A percentile compares a stretch with the other conserved stretches of the same genome.
phyloP scores from a whole-genome alignment of 2,888 invertebrate species.

The Platycnemis pennipes region DNA sequence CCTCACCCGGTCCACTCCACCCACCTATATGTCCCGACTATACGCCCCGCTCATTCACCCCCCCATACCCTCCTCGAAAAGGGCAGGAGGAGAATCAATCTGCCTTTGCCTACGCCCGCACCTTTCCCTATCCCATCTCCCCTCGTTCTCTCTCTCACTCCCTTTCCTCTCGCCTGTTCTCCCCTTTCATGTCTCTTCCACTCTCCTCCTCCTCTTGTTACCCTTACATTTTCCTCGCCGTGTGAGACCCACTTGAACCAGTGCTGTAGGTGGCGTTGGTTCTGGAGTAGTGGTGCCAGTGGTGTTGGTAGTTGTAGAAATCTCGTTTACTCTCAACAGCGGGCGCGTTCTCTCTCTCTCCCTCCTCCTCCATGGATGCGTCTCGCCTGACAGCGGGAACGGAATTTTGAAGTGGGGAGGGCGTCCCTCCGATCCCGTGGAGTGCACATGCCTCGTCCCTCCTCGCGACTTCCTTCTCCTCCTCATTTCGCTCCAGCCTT shows the following conservation, averaged over 20 bases:
- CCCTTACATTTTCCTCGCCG: neutral
- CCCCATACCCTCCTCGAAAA: neutral
- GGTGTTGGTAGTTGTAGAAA: slow-evolving; percentile 5
- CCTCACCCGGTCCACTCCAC: slow-evolving; percentile 73
- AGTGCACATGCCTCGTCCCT: neutral
- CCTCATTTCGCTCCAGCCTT: neutral
- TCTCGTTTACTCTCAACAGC: slow-evolving; percentile 31
- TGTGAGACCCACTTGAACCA: neutral
- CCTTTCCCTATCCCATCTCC: neutral
- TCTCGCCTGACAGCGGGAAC: slow-evolving; percentile 42
- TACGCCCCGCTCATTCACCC: slow-evolving; percentile 74
- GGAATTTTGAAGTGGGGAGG: slow-evolving; percentile 40
- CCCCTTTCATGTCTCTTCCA: too few relatives aligned
- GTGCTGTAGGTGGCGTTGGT: neutral
- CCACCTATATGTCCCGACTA: slow-evolving; percentile 73
- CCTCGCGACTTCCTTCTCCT: neutral
- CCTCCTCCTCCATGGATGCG: slow-evolving; percentile 16
- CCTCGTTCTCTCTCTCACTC: too few relatives aligned
- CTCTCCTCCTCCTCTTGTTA: neutral
- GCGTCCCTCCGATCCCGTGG: slow-evolving; percentile 11
- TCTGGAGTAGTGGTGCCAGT: neutral
- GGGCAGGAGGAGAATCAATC: neutral
- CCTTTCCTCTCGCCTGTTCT: neutral
- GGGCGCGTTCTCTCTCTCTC: neutral
- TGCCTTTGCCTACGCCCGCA: slow-evolving; percentile 47